Evolutionary conservation across 1,140 invertebrate species (phyloP).

Genomic region (Protaetia brevitarsis): DNA sequence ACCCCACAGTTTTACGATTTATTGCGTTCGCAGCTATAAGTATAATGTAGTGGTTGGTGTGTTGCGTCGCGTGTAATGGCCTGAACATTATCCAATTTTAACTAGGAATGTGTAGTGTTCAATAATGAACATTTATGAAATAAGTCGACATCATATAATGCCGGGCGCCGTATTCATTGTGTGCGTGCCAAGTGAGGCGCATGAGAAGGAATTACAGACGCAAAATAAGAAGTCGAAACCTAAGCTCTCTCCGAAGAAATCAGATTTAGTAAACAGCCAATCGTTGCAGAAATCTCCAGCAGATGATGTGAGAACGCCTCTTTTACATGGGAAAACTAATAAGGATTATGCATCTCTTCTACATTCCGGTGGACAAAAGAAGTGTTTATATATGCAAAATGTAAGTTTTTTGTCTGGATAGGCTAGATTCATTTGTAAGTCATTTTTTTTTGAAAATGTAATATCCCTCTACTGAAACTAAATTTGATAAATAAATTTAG

Average conservation of each 20-base stretch:
- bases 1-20: too few species aligned
- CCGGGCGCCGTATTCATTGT: slow-evolving; percentile 43
- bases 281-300: background rate
- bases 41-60: too few species aligned
- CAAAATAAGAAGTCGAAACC: background rate
- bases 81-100: too few species aligned
- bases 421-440: too few species aligned
- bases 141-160: slow-evolving; percentile 29
- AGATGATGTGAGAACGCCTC: background rate
- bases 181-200: slow-evolving; percentile 39
- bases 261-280: background rate
- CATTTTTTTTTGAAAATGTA: too few species aligned
- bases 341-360: background rate
- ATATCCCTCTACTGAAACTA: too few species aligned
- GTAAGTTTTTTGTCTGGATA: background rate
- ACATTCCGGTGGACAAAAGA: background rate
- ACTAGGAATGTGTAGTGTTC: too few species aligned
- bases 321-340: background rate
- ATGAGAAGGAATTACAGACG: slow-evolving; percentile 36
- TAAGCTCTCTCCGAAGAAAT: background rate
- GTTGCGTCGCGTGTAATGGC: background rate
- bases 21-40: too few species aligned
- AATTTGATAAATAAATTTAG: too few species aligned
- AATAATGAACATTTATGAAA: background rate
- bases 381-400: slow-evolving; percentile 9